These are phyloP conservation scores for Oxyscelio sp. DNA, from an alignment of 2,888 invertebrate species.

Conservation along the genomic window DNA sequence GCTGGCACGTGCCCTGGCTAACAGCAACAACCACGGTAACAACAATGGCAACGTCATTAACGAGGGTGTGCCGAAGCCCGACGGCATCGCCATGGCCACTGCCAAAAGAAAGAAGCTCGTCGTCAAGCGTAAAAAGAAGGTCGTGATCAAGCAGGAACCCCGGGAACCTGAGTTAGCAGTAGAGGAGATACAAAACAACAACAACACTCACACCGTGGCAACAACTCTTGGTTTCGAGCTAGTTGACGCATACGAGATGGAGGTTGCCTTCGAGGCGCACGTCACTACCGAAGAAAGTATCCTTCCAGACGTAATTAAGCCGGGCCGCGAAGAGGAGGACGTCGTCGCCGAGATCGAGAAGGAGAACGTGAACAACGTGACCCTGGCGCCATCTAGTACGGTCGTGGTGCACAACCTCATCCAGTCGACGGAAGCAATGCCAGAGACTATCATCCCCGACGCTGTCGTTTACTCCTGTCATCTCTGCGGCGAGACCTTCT, in stretches of 20 bases:
- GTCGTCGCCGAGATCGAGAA: slow-evolving; percentile 51
- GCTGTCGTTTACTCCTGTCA: slow-evolving; percentile 92
- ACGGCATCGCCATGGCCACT: too few relatives aligned
- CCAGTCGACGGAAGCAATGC: slow-evolving; percentile 88
- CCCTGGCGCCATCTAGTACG: slow-evolving; percentile 81
- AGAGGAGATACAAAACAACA: too few relatives aligned
- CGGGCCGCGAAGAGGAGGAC: slow-evolving; percentile 78
- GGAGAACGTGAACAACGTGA: slow-evolving; percentile 79
- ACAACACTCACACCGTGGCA: too few relatives aligned
- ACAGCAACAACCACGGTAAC: too few relatives aligned
- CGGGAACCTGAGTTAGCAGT: too few relatives aligned
- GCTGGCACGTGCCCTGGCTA: too few relatives aligned
- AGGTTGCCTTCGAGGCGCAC: slow-evolving; percentile 85
- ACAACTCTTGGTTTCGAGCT: too few relatives aligned
- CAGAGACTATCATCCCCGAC: slow-evolving; percentile 89
- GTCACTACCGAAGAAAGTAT: slow-evolving; percentile 83
- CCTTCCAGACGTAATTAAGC: slow-evolving; percentile 81
- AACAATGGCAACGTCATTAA: too few relatives aligned
- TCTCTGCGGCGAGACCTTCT: slow-evolving; percentile 94
- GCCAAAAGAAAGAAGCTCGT: too few relatives aligned
- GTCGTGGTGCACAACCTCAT: slow-evolving; percentile 82
- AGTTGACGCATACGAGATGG: slow-evolving; percentile 83
- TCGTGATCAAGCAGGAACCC: too few relatives aligned
- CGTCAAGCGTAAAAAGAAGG: too few relatives aligned
- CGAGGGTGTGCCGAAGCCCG: too few relatives aligned